phyloP scores from a whole-genome alignment of 2,113 vertebrate genomes.

The Marmota monax region DNA sequence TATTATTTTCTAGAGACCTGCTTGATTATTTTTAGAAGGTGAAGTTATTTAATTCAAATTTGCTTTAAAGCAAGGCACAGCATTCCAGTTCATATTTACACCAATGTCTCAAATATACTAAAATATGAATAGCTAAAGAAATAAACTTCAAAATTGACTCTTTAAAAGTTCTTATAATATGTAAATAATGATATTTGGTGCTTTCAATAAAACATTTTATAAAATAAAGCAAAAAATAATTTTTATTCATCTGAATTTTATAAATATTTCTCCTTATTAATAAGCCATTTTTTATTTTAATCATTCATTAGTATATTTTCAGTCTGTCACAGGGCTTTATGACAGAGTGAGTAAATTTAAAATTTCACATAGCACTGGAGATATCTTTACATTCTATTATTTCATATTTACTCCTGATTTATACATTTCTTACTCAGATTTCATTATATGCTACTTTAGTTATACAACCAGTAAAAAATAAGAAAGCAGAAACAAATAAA shows the following conservation, averaged over 20 bases:
- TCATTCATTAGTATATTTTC: background rate
- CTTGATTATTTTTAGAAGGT: constrained; percentile 14
- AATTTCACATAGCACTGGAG: background rate
- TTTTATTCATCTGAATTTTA: background rate
- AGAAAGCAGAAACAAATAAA: constrained; percentile 5
- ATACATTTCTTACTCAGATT: background rate
- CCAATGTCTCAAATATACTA: constrained; percentile 16
- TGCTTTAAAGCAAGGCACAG: background rate
- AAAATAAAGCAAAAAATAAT: background rate
- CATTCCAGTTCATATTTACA: background rate
- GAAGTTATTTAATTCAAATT: constrained; percentile 52
- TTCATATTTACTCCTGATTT: background rate
- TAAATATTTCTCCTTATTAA: background rate
- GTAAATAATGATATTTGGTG: background rate
- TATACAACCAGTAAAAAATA: background rate
- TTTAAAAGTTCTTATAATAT: constrained; percentile 4
- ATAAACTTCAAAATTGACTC: constrained; percentile 6
- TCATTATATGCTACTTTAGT: background rate
- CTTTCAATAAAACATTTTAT: constrained; percentile 42
- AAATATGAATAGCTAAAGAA: constrained; percentile 20
- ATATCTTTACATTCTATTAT: background rate
- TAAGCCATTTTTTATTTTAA: constrained; percentile 11
- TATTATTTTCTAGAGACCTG: background rate
- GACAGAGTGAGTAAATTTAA: constrained; percentile 6
- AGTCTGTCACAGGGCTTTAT: background rate